A percentile compares a stretch with the other conserved stretches of the same genome.
These are phyloP conservation scores for Brachyrhaphis roseni DNA, from an alignment of 2,797 vertebrate genomes.

Conservation along the genomic window DNA sequence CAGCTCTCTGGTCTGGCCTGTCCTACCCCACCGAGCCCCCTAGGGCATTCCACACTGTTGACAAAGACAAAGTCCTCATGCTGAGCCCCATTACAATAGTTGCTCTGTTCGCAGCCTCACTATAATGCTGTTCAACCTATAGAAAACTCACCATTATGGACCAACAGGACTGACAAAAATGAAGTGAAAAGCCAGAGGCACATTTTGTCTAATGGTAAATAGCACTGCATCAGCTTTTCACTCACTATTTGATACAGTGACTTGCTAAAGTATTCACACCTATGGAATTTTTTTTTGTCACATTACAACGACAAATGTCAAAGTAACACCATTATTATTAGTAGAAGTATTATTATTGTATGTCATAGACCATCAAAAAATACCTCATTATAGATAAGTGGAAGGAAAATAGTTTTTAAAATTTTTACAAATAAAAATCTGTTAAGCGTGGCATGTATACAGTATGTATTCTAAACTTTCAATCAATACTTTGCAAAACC, in stretches of 20 bases:
- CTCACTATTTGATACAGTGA: slow-evolving; percentile 38
- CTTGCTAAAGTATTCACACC: neutral
- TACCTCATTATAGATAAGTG: neutral
- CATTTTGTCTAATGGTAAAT: slow-evolving; percentile 50
- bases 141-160: slow-evolving; percentile 75
- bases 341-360: neutral
- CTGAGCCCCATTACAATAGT: slow-evolving; percentile 84
- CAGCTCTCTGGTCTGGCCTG: slow-evolving; percentile 40
- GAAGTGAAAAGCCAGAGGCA: slow-evolving; percentile 80
- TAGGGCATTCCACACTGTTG: slow-evolving; percentile 83
- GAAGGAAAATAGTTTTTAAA: neutral
- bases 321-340: neutral
- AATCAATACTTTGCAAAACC: neutral
- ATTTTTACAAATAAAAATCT: too few relatives aligned
- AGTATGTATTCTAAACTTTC: neutral
- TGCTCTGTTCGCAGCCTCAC: slow-evolving; percentile 79
- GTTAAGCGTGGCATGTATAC: neutral
- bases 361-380: neutral
- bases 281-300: neutral
- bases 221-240: slow-evolving; percentile 67
- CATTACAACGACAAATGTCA: neutral
- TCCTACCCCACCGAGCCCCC: slow-evolving; percentile 61
- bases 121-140: slow-evolving; percentile 85
- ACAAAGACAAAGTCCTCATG: slow-evolving; percentile 79
- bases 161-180: slow-evolving; percentile 70